Conservation (phyloP, 2,113 vertebrate genomes). For the Saccopteryx bilineata region DNA sequence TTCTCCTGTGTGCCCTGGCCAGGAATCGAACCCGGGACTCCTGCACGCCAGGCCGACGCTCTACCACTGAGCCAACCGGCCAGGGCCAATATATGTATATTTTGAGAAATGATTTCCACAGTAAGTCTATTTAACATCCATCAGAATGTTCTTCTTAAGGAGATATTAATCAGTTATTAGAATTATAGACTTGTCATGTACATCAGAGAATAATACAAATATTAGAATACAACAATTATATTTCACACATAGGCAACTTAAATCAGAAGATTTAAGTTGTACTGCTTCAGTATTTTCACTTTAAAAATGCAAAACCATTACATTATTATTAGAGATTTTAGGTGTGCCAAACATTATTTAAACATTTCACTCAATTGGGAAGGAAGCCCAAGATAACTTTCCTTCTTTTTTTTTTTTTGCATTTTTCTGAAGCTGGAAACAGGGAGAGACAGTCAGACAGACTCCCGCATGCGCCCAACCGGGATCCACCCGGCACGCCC, state of each 20-base stretch:
- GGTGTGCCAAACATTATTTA: not conserved
- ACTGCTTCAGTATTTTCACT: constrained; percentile 44
- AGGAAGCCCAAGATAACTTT: not conserved
- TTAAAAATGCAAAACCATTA: constrained; percentile 3
- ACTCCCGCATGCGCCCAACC: too few species aligned
- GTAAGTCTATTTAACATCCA: not conserved
- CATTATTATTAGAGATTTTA: constrained; percentile 43
- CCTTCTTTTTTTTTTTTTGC: too few species aligned
- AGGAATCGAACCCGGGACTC: too few species aligned
- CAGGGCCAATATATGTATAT: not conserved
- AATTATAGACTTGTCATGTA: not conserved
- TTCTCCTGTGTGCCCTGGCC: too few species aligned
- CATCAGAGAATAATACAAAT: not conserved
- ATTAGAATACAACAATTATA: not conserved
- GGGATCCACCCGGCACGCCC: too few species aligned
- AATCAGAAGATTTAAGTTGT: not conserved
- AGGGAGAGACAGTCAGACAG: too few species aligned
- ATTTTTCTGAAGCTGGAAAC: too few species aligned
- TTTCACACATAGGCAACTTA: not conserved
- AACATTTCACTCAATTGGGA: not conserved
- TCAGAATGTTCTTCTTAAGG: not conserved
- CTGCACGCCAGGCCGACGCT: too few species aligned
- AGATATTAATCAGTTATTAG: not conserved
- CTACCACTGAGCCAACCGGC: too few species aligned
- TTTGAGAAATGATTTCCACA: not conserved